Percentiles rank a stretch among this genome's conserved stretches.
Evolutionary conservation across 2,113 vertebrate genomes (phyloP).

Genomic region (Tautogolabrus adspersus): DNA sequence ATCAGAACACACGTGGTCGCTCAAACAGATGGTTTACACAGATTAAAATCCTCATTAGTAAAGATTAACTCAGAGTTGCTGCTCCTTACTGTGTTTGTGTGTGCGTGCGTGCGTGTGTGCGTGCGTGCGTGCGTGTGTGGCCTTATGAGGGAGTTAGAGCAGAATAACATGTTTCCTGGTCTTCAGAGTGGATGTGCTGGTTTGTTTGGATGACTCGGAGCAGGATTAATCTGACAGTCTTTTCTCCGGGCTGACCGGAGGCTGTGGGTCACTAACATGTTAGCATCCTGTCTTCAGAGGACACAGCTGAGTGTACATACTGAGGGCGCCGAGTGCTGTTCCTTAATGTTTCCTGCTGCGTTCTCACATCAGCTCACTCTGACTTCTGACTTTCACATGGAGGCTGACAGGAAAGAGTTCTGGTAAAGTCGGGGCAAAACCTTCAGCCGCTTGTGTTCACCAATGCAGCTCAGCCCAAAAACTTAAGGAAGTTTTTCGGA

Average conservation of each 20-base stretch:
- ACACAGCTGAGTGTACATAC: too few relatives aligned
- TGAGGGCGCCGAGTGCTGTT: too few relatives aligned
- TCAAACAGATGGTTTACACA: constrained; percentile 65
- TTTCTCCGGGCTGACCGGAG: constrained; percentile 40
- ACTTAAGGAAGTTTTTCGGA: too few relatives aligned
- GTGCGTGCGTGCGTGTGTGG: not conserved
- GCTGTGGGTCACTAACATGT: constrained; percentile 9
- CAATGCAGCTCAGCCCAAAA: too few relatives aligned
- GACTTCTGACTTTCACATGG: too few relatives aligned
- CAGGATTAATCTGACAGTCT: not conserved
- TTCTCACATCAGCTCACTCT: too few relatives aligned
- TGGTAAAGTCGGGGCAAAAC: too few relatives aligned
- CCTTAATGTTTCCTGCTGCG: too few relatives aligned
- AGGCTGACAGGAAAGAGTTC: too few relatives aligned
- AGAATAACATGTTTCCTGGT: constrained; percentile 25
- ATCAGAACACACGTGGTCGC: too few relatives aligned
- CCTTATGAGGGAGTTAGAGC: constrained; percentile 41
- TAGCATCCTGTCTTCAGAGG: not conserved
- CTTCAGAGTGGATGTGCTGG: not conserved
- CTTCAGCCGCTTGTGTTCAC: too few relatives aligned
- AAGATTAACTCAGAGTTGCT: constrained; percentile 54
- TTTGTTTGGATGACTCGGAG: constrained; percentile 12
- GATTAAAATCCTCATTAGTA: constrained; percentile 65
- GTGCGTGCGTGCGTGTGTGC: too few relatives aligned
- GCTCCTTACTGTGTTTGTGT: constrained; percentile 19